These are phyloP conservation scores for Catharus bicknelli DNA, from an alignment of 2,113 vertebrate genomes.

Conservation along the genomic window DNA sequence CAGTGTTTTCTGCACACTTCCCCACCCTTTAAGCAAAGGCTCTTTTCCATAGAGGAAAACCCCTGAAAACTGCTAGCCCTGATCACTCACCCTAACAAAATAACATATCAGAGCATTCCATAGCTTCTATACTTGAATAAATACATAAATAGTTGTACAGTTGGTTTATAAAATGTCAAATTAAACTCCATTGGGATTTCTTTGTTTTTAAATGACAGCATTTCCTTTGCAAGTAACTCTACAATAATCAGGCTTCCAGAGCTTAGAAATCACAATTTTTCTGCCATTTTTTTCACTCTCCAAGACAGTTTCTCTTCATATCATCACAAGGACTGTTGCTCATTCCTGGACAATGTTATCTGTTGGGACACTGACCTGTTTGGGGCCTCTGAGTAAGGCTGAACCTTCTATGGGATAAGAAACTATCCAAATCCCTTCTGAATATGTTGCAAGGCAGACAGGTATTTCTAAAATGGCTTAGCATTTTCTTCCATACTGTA, in stretches of 20 bases:
- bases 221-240: background rate
- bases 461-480: slow-evolving; percentile 2
- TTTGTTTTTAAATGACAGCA: background rate
- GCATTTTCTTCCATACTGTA: background rate
- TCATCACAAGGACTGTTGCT: background rate
- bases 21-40: background rate
- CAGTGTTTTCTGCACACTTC: background rate
- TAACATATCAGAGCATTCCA: background rate
- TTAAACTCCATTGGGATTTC: background rate
- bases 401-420: background rate
- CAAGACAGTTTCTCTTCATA: background rate
- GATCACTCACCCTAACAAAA: background rate
- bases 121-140: background rate
- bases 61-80: background rate
- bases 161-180: background rate
- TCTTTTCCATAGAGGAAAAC: background rate
- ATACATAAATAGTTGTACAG: background rate
- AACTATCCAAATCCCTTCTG: background rate
- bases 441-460: background rate
- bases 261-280: background rate
- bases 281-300: background rate
- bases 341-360: background rate
- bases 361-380: background rate
- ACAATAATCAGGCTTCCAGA: background rate
- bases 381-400: background rate